A percentile compares a stretch with the other conserved stretches of the same genome.
Conservation (phyloP, 1,140 invertebrate species). For the Drosophila albomicans region DNA sequence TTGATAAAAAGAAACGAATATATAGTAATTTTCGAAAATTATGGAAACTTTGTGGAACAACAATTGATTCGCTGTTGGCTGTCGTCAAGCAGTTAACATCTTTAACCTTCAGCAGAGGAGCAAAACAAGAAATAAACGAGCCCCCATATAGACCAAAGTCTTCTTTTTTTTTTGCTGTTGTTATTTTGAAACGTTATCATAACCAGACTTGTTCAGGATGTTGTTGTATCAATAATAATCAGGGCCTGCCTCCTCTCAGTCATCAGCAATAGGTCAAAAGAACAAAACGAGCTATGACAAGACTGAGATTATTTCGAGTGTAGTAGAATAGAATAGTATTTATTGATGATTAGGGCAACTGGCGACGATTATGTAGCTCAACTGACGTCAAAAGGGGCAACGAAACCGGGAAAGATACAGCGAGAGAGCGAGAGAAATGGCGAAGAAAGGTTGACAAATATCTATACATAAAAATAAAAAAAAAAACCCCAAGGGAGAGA, state of each 20-base stretch:
- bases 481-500: not conserved
- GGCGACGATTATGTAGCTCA: not conserved
- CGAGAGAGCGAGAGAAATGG: not conserved
- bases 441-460: not conserved
- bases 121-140: slow-evolving; percentile 38
- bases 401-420: not conserved
- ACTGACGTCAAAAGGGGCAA: slow-evolving; percentile 18
- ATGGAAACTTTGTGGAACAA: slow-evolving; percentile 53
- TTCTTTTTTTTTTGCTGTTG: too few species aligned
- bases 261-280: slow-evolving; percentile 38
- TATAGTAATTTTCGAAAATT: slow-evolving; percentile 42
- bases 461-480: not conserved
- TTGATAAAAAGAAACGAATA: slow-evolving; percentile 60
- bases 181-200: slow-evolving; percentile 19
- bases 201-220: slow-evolving; percentile 36
- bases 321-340: not conserved
- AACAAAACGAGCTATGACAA: slow-evolving; percentile 11
- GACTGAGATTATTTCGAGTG: not conserved
- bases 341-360: not conserved
- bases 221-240: slow-evolving; percentile 20
- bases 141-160: slow-evolving; percentile 38
- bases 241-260: slow-evolving; percentile 25
- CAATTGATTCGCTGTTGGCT: slow-evolving; percentile 6
- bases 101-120: slow-evolving; percentile 35
- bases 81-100: slow-evolving; percentile 36